phyloP scores from a whole-genome alignment of 2,888 invertebrate genomes.

The Furcula furcula region DNA sequence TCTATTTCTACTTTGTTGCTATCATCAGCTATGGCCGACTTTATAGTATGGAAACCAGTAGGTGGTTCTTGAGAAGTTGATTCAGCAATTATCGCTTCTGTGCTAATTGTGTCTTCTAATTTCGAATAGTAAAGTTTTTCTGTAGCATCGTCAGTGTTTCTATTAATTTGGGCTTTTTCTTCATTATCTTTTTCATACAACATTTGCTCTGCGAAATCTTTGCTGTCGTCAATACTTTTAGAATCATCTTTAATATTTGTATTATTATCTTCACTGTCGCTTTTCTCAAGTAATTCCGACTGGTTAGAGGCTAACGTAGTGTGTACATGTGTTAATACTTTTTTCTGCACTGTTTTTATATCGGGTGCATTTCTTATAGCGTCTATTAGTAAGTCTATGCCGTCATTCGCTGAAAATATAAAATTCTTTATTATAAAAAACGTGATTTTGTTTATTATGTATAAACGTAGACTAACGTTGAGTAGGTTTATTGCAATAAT shows the following conservation, averaged over 20 bases:
- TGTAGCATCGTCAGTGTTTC: slow-evolving; percentile 10
- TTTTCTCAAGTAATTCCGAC: neutral
- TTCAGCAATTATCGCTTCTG: slow-evolving; percentile 5
- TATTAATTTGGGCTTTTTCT: slow-evolving; percentile 28
- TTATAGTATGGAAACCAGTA: neutral
- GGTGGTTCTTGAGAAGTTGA: slow-evolving; percentile 2
- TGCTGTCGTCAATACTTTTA: slow-evolving; percentile 5
- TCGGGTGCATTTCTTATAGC: slow-evolving; percentile 66
- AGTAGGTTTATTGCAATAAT: no score
- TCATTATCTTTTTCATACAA: slow-evolving; percentile 19
- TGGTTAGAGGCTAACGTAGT: slow-evolving; percentile 4
- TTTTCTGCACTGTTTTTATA: slow-evolving; percentile 49
- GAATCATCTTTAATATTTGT: slow-evolving; percentile 7
- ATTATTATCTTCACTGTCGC: slow-evolving; percentile 4
- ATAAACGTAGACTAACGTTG: no score
- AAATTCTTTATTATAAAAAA: no score
- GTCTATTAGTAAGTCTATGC: slow-evolving; percentile 63
- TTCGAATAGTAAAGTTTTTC: slow-evolving; percentile 7
- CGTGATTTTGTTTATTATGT: no score
- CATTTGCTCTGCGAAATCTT: slow-evolving; percentile 14
- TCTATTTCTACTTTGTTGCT: neutral
- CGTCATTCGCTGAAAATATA: slow-evolving; percentile 50
- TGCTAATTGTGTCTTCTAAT: slow-evolving; percentile 3
- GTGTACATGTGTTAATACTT: slow-evolving; percentile 28
- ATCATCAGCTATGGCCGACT: neutral